A percentile compares a stretch with the other conserved stretches of the same genome.
phyloP scores from a whole-genome alignment of 2,797 vertebrate genomes.

The Rhinella marina region DNA sequence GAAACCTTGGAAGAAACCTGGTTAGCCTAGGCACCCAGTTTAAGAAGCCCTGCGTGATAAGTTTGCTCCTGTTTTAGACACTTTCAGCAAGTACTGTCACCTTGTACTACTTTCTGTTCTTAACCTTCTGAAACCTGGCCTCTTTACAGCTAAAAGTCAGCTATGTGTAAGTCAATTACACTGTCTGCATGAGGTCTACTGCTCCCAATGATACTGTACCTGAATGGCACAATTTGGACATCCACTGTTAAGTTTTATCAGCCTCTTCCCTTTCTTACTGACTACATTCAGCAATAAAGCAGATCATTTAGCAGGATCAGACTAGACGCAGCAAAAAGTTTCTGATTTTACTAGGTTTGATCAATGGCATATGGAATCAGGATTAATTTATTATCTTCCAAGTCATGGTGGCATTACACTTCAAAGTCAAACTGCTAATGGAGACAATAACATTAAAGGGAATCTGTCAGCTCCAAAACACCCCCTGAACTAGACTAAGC shows the following conservation, averaged over 20 bases:
- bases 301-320: constrained; percentile 6
- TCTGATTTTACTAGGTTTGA: neutral
- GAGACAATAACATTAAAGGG: neutral
- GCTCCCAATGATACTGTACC: constrained; percentile 12
- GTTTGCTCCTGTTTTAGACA: neutral
- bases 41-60: neutral
- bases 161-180: constrained; percentile 42
- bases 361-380: neutral
- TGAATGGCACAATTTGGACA: constrained; percentile 28
- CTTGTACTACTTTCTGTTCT: constrained; percentile 25
- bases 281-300: constrained; percentile 22
- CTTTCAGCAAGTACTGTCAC: neutral
- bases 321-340: neutral
- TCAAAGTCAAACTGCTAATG: neutral
- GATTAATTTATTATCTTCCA: neutral
- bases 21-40: neutral
- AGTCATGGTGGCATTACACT: neutral
- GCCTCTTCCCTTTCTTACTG: neutral
- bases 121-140: constrained; percentile 41
- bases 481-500: too few species aligned
- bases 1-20: neutral
- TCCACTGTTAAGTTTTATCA: constrained; percentile 51
- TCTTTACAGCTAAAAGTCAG: constrained; percentile 24
- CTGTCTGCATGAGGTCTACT: constrained; percentile 45
- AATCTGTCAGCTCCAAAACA: too few species aligned